phyloP scores from a whole-genome alignment of 1,140 invertebrate species.

The Scaptomyza hsui region DNA sequence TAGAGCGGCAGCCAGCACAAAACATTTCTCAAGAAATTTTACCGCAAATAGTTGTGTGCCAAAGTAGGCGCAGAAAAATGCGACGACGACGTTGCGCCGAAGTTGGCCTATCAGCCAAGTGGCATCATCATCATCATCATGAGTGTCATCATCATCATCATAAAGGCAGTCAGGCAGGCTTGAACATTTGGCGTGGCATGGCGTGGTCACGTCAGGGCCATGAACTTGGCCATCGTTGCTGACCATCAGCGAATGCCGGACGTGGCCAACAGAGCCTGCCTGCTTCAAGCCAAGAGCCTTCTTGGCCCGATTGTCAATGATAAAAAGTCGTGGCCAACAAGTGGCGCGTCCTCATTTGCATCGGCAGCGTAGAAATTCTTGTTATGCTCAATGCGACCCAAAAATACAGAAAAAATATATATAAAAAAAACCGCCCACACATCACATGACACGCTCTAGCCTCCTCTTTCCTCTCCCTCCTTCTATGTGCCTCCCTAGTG shows the following conservation, averaged over 20 bases:
- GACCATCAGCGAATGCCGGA: constrained; percentile 68
- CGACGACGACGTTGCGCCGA: constrained; percentile 53
- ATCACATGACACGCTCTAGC: constrained; percentile 56
- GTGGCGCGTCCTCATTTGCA: constrained; percentile 77
- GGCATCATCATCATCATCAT: constrained; percentile 66
- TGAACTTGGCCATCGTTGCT: constrained; percentile 71
- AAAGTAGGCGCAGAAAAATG: constrained; percentile 77
- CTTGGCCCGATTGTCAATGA: constrained; percentile 66
- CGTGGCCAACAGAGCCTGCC: constrained; percentile 16
- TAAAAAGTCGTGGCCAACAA: constrained; percentile 78
- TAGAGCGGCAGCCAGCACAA: constrained; percentile 13
- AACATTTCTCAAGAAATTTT: constrained; percentile 68
- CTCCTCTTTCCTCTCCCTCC: not conserved
- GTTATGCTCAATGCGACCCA: constrained; percentile 48
- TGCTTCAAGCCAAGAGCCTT: constrained; percentile 11
- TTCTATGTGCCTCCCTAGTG: constrained; percentile 7
- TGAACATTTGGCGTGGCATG: constrained; percentile 42
- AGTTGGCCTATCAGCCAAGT: constrained; percentile 72
- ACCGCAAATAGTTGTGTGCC: constrained; percentile 65
- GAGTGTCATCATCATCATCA: constrained; percentile 14
- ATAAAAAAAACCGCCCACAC: constrained; percentile 51
- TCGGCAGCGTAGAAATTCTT: constrained; percentile 65
- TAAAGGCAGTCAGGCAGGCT: constrained; percentile 26
- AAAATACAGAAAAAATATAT: constrained; percentile 18
- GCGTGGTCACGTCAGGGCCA: constrained; percentile 76